A percentile compares a stretch with the other conserved stretches of the same genome.
phyloP scores from a whole-genome alignment of 2,113 vertebrate genomes.

The Alligator sinensis region DNA sequence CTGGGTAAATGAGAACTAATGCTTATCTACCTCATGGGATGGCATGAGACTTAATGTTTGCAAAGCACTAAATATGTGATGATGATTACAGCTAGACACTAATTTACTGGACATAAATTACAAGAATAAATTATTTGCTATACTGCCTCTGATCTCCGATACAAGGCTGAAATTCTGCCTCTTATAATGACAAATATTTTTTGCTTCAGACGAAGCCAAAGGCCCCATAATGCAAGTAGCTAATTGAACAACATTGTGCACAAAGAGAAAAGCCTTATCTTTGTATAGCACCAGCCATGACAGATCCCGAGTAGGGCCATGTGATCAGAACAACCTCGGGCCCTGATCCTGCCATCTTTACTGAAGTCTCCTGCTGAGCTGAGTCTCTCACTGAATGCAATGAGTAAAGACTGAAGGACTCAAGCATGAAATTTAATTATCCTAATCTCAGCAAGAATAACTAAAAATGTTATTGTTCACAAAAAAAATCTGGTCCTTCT shows the following conservation, averaged over 20 bases:
- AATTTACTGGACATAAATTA: constrained; percentile 23
- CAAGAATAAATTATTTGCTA: constrained; percentile 6
- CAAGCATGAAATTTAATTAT: constrained; percentile 46
- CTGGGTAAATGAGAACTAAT: not conserved
- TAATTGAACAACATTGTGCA: not conserved
- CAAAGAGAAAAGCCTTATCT: not conserved
- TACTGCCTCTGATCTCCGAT: not conserved
- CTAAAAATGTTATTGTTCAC: constrained; percentile 35
- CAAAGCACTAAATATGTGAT: constrained; percentile 51
- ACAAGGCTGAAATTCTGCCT: not conserved
- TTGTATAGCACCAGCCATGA: not conserved
- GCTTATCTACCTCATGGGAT: not conserved
- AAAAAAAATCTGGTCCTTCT: not conserved
- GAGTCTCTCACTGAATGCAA: not conserved
- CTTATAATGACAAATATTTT: not conserved
- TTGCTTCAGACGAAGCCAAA: not conserved
- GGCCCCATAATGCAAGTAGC: not conserved
- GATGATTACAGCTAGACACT: not conserved
- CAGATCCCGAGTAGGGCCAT: not conserved
- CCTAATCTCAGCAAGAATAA: constrained; percentile 48
- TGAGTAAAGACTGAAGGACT: not conserved
- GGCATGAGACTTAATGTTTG: constrained; percentile 56
- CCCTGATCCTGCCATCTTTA: too few species aligned
- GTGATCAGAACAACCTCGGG: not conserved
- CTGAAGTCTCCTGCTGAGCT: not conserved